Conservation (phyloP, 2,113 vertebrate species). For the Pelecanoides urinatrix region DNA sequence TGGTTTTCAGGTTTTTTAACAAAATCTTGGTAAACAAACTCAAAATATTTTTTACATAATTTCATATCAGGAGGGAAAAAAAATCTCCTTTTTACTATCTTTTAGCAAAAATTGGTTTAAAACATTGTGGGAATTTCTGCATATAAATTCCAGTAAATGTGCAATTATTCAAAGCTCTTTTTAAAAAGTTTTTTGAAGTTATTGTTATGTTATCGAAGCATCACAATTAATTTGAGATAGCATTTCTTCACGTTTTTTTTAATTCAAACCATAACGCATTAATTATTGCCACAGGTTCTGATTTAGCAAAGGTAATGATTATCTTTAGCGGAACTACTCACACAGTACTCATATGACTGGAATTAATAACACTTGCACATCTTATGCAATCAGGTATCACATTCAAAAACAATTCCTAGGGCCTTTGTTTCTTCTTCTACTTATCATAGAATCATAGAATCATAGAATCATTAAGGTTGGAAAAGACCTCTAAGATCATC, state of each 20-base stretch:
- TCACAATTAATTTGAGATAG: background rate
- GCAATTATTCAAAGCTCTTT: background rate
- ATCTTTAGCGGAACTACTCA: background rate
- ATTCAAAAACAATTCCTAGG: background rate
- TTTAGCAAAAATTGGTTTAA: background rate
- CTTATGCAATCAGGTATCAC: background rate
- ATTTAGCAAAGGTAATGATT: background rate
- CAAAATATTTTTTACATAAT: background rate
- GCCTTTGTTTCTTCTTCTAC: background rate
- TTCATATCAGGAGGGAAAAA: background rate
- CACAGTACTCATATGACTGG: background rate
- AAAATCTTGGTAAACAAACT: background rate
- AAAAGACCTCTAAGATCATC: too few species aligned
- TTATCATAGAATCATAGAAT: too few species aligned
- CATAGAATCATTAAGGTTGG: too few species aligned
- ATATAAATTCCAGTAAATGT: background rate
- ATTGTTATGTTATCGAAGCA: background rate
- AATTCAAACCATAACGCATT: background rate
- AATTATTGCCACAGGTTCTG: background rate
- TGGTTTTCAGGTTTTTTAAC: background rate
- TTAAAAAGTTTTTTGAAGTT: background rate
- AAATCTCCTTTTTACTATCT: background rate
- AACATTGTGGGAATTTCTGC: background rate
- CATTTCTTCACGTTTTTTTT: background rate
- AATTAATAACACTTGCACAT: background rate